Evolutionary conservation across 2,797 vertebrate genomes (phyloP).

Genomic region (Sebastes kiyomatsui): DNA sequence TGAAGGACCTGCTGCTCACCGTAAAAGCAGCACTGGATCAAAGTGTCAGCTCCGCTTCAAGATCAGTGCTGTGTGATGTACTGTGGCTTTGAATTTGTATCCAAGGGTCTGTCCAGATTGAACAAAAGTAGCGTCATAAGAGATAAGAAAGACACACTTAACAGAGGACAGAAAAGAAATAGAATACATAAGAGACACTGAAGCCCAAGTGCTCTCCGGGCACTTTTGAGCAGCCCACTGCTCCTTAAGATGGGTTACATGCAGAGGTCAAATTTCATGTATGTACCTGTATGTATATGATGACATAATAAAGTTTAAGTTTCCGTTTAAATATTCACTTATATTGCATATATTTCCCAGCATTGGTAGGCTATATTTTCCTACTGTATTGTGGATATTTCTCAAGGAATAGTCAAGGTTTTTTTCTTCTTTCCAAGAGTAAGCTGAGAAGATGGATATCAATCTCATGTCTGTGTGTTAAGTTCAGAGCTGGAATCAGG

Average conservation of each 20-base stretch:
- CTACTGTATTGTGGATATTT: neutral
- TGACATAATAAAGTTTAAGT: neutral
- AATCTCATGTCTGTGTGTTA: neutral
- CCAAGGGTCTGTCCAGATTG: neutral
- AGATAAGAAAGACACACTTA: neutral
- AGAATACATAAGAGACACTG: neutral
- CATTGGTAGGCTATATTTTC: neutral
- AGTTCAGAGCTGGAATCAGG: neutral
- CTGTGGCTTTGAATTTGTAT: constrained; percentile 8
- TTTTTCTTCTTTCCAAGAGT: neutral
- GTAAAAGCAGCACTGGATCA: constrained; percentile 23
- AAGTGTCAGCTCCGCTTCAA: constrained; percentile 1
- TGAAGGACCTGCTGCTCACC: constrained; percentile 28
- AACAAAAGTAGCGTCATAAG: neutral
- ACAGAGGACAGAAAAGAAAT: too few relatives aligned
- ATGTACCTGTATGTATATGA: neutral
- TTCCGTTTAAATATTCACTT: neutral
- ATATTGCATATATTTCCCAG: neutral
- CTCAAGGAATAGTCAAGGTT: neutral
- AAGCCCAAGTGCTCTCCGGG: neutral
- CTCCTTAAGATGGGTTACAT: neutral
- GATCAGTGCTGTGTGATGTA: neutral
- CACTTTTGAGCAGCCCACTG: too few relatives aligned
- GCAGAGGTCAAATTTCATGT: neutral
- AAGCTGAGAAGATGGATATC: neutral